phyloP scores from a whole-genome alignment of 2,113 vertebrate species.

The Phylloscopus trochilus region DNA sequence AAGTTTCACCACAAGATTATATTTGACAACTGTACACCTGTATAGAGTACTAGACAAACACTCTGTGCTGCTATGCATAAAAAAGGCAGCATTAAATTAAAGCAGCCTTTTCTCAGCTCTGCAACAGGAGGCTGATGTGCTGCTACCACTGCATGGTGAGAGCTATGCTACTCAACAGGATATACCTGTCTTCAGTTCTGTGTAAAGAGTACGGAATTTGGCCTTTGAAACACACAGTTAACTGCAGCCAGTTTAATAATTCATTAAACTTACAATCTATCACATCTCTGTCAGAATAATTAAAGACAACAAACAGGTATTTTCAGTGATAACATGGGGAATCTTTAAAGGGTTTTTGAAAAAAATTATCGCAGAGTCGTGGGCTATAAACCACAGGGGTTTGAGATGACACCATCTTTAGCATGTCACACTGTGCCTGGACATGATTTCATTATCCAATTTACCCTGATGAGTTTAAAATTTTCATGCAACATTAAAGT shows the following conservation, averaged over 20 bases:
- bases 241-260: neutral
- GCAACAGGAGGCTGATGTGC: neutral
- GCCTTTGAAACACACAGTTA: neutral
- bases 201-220: neutral
- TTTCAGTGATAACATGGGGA: neutral
- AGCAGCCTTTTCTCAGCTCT: neutral
- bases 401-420: neutral
- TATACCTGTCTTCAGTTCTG: neutral
- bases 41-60: neutral
- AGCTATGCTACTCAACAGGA: neutral
- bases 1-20: neutral
- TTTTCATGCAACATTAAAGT: neutral
- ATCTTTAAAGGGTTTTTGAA: neutral
- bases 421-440: neutral
- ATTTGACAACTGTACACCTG: neutral
- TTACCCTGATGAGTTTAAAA: neutral
- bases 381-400: neutral
- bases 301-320: neutral
- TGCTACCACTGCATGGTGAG: neutral
- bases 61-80: neutral
- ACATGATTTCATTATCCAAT: neutral
- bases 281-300: neutral
- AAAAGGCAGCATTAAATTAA: neutral
- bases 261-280: neutral
- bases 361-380: neutral